Conservation (phyloP, 2,797 vertebrate genomes). For the Macropus fuliginosus region DNA sequence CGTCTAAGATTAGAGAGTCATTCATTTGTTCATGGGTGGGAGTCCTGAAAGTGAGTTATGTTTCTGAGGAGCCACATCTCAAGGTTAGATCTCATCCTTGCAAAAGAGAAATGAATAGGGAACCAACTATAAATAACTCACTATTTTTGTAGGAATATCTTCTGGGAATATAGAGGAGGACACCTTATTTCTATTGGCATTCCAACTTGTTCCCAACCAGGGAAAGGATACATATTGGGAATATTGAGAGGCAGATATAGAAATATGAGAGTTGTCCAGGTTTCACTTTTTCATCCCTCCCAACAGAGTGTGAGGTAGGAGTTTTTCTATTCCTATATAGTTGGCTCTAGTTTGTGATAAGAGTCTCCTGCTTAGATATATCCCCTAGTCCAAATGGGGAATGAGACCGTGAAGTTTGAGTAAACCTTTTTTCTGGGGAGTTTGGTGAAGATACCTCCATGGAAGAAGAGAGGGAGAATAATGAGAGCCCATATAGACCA, state of each 20-base stretch:
- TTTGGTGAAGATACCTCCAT: not conserved
- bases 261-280: not conserved
- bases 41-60: slow-evolving; percentile 52
- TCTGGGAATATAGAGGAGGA: slow-evolving; percentile 66
- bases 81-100: slow-evolving; percentile 63
- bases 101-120: slow-evolving; percentile 68
- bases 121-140: slow-evolving; percentile 72
- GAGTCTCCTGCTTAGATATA: not conserved
- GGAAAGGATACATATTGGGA: not conserved
- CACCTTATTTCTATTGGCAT: not conserved
- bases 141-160: slow-evolving; percentile 67
- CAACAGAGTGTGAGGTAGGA: not conserved
- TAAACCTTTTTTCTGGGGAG: not conserved
- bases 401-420: not conserved
- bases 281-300: not conserved
- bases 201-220: not conserved
- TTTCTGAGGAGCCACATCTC: slow-evolving; percentile 60
- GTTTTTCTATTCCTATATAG: not conserved
- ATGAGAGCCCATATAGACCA: not conserved
- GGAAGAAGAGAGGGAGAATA: not conserved
- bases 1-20: slow-evolving; percentile 12
- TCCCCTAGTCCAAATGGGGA: not conserved
- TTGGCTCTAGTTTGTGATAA: not conserved
- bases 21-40: not conserved
- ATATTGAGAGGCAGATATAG: not conserved